phyloP scores from a whole-genome alignment of 2,113 vertebrate genomes.

The Gobio gobio region DNA sequence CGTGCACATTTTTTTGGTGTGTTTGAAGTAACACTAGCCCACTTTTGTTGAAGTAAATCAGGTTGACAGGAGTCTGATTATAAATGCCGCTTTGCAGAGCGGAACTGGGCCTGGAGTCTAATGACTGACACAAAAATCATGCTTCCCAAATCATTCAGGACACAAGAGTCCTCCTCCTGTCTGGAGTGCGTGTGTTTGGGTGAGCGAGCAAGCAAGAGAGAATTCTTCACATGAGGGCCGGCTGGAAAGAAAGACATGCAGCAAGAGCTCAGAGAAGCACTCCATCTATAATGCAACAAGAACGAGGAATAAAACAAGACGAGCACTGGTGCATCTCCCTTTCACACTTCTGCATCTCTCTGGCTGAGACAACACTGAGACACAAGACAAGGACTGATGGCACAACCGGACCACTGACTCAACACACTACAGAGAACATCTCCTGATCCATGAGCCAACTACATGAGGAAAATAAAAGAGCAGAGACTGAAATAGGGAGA shows the following conservation, averaged over 20 bases:
- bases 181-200: constrained; percentile 1
- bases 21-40: constrained; percentile 2
- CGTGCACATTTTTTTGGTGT: not conserved
- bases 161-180: constrained; percentile 18
- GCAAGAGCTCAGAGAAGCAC: constrained; percentile 31
- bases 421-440: not conserved
- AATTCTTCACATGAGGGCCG: not conserved
- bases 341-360: constrained; percentile 35
- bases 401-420: constrained; percentile 28
- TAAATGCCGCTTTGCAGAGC: constrained; percentile 38
- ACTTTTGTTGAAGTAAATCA: constrained; percentile 36
- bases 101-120: constrained; percentile 23
- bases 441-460: not conserved
- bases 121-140: constrained; percentile 37
- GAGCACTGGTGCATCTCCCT: constrained; percentile 31
- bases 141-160: constrained; percentile 17
- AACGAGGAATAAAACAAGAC: constrained; percentile 50
- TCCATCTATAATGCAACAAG: constrained; percentile 49
- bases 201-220: not conserved
- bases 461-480: not conserved
- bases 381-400: not conserved
- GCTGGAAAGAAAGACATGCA: constrained; percentile 9
- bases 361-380: constrained; percentile 2
- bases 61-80: constrained; percentile 34
- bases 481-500: not conserved